Evolutionary conservation across 2,797 vertebrate species (phyloP).

Genomic region (Philypnodon macrostomus): DNA sequence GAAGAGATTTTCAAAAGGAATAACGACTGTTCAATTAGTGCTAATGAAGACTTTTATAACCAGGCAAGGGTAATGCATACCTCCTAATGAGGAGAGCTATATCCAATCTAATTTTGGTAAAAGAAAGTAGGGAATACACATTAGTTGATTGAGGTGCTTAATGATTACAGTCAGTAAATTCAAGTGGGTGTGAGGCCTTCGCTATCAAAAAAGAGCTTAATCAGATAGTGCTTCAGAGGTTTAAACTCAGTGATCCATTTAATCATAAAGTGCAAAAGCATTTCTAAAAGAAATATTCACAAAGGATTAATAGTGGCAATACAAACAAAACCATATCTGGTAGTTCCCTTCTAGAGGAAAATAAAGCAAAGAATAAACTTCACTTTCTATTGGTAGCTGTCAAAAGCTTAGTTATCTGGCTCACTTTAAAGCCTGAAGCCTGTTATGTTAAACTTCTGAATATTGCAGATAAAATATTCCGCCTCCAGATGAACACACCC

Average conservation of each 20-base stretch:
- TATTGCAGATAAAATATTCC: constrained; percentile 20
- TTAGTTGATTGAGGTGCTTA: no score
- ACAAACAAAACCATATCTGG: not conserved
- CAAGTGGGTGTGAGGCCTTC: no score
- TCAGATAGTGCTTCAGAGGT: no score
- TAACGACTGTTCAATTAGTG: constrained; percentile 10
- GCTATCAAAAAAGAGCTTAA: no score
- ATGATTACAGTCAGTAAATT: no score
- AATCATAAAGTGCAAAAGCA: no score
- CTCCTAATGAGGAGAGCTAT: not conserved
- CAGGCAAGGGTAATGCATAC: not conserved
- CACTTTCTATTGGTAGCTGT: constrained; percentile 4
- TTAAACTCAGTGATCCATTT: no score
- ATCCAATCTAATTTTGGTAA: not conserved
- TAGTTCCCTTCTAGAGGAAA: constrained; percentile 1
- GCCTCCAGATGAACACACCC: not conserved
- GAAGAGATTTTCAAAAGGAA: constrained; percentile 15
- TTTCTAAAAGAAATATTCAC: not conserved
- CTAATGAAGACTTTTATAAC: constrained; percentile 22
- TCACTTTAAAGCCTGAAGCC: constrained; percentile 26
- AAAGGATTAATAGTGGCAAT: not conserved
- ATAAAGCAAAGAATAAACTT: not conserved
- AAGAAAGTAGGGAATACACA: no score
- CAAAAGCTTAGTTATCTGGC: constrained; percentile 11
- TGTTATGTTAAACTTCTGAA: constrained; percentile 21